Percentiles rank a stretch among this genome's conserved stretches.
Conservation (phyloP, 2,888 invertebrate species). For the Cantharis nigra region DNA sequence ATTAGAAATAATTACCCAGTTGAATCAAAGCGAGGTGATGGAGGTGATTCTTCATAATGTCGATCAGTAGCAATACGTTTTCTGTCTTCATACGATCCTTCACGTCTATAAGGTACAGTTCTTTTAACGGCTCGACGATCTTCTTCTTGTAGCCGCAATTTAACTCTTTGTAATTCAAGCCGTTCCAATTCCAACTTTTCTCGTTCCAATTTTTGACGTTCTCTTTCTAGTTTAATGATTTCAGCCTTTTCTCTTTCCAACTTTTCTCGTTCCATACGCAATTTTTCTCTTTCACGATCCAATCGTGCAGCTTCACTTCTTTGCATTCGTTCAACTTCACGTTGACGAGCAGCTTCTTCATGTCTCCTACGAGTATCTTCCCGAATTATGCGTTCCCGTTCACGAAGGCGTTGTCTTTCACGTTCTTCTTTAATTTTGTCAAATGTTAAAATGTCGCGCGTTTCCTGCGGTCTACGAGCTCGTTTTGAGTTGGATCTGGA, state of each 20-base stretch:
- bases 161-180: conserved; percentile 81
- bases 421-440: conserved; percentile 81
- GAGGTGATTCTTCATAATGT: conserved; percentile 62
- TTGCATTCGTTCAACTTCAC: conserved; percentile 81
- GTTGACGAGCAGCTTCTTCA: conserved; percentile 75
- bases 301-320: conserved; percentile 83
- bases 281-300: conserved; percentile 78
- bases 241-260: conserved; percentile 89
- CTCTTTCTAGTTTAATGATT: conserved; percentile 79
- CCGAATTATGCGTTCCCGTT: conserved; percentile 75
- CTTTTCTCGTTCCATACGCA: conserved; percentile 82
- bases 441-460: conserved; percentile 74
- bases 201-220: conserved; percentile 74
- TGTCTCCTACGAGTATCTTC: conserved; percentile 82
- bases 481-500: conserved; percentile 42
- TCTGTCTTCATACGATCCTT: conserved; percentile 47
- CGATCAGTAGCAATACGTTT: conserved; percentile 47
- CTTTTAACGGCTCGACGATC: conserved; percentile 63
- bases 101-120: conserved; percentile 57
- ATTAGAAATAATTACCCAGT: conserved; percentile 41
- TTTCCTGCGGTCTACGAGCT: conserved; percentile 54
- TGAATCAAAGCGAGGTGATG: conserved; percentile 63
- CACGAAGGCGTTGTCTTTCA: conserved; percentile 73
- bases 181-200: conserved; percentile 68
- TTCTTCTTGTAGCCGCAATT: conserved; percentile 66